These are phyloP conservation scores for Saccostrea echinata DNA, from an alignment of 1,140 invertebrate genomes.

Conservation along the genomic window DNA sequence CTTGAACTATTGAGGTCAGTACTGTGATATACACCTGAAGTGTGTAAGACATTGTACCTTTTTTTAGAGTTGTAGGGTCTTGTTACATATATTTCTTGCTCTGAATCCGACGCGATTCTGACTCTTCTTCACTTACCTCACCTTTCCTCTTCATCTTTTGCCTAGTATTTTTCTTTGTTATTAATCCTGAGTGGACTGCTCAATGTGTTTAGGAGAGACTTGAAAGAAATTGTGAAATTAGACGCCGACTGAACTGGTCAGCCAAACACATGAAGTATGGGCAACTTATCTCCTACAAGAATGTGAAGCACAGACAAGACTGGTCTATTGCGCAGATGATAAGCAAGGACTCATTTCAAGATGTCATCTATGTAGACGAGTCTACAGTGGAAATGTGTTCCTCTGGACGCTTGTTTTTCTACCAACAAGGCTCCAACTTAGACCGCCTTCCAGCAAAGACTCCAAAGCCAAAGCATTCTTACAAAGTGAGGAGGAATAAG, in stretches of 20 bases:
- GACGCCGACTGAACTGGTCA: too few relatives aligned
- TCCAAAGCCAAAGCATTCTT: conserved; percentile 33
- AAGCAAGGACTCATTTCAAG: not conserved
- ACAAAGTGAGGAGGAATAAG: conserved; percentile 43
- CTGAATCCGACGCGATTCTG: too few relatives aligned
- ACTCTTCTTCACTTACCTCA: too few relatives aligned
- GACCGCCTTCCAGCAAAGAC: not conserved
- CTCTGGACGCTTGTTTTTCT: not conserved
- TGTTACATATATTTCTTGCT: too few relatives aligned
- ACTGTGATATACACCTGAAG: too few relatives aligned
- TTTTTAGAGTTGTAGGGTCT: too few relatives aligned
- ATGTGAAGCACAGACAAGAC: not conserved
- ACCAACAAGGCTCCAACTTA: not conserved
- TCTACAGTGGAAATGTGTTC: conserved; percentile 37
- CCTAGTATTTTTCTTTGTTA: too few relatives aligned
- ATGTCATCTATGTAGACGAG: conserved; percentile 45
- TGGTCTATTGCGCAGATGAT: not conserved
- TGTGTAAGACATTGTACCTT: too few relatives aligned
- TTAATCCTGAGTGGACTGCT: not conserved
- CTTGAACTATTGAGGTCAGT: too few relatives aligned
- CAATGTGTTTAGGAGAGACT: not conserved
- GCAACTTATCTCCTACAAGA: too few relatives aligned
- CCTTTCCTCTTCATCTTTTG: too few relatives aligned
- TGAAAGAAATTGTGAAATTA: not conserved
- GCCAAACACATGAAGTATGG: too few relatives aligned